phyloP scores from a whole-genome alignment of 2,888 invertebrate genomes.

The Sminthurides aquaticus region DNA sequence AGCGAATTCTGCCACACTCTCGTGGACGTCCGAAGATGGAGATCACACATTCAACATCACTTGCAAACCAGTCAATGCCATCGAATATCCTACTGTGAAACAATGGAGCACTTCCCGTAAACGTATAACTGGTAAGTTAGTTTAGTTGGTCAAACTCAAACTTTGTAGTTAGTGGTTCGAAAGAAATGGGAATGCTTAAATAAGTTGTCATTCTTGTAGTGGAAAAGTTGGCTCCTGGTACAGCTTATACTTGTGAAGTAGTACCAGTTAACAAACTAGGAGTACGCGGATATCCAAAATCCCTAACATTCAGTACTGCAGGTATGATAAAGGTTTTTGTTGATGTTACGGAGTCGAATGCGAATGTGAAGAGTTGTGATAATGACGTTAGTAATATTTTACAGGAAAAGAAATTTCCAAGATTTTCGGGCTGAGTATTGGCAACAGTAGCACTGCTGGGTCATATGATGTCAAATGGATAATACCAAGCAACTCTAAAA shows the following conservation, averaged over 20 bases:
- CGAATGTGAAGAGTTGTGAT: too few relatives aligned
- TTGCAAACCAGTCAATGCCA: not conserved
- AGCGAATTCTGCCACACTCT: slow-evolving; percentile 21
- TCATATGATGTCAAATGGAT: slow-evolving; percentile 62
- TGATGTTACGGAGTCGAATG: too few relatives aligned
- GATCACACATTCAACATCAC: not conserved
- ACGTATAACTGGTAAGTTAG: too few relatives aligned
- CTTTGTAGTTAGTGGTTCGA: too few relatives aligned
- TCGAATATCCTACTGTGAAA: not conserved
- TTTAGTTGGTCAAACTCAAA: not conserved
- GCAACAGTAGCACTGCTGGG: slow-evolving; percentile 47
- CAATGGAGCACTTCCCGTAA: not conserved
- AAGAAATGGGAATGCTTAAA: too few relatives aligned
- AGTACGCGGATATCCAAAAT: slow-evolving; percentile 53
- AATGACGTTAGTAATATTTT: too few relatives aligned
- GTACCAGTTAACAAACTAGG: slow-evolving; percentile 54
- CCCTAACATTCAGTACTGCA: slow-evolving; percentile 50
- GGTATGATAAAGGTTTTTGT: too few relatives aligned
- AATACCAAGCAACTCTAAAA: slow-evolving; percentile 51
- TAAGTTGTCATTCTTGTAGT: slow-evolving; percentile 52
- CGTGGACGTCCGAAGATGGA: slow-evolving; percentile 20
- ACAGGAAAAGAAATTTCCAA: slow-evolving; percentile 44
- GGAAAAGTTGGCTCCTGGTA: slow-evolving; percentile 53
- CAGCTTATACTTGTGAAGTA: slow-evolving; percentile 55
- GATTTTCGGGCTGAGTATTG: slow-evolving; percentile 29